These are phyloP conservation scores for Leptopilina myrica DNA, from an alignment of 2,888 invertebrate species.

Conservation along the genomic window DNA sequence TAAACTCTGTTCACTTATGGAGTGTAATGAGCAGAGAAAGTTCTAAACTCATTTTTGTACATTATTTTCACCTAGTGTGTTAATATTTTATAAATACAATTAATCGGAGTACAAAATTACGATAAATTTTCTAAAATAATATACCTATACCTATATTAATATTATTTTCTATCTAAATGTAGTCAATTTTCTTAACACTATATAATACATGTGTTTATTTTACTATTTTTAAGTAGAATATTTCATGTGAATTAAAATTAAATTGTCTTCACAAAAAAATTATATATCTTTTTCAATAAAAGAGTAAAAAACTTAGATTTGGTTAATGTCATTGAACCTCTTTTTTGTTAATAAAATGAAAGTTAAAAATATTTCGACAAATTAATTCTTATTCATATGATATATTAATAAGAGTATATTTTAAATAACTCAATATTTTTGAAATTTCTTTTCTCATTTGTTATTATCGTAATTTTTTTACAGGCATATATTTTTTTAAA, in stretches of 20 bases:
- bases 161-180: slow-evolving; percentile 35
- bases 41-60: background rate
- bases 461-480: slow-evolving; percentile 7
- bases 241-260: slow-evolving; percentile 23
- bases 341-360: background rate
- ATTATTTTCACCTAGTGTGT: slow-evolving; percentile 8
- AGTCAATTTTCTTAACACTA: slow-evolving; percentile 30
- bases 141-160: too few species aligned
- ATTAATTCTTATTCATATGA: slow-evolving; percentile 24
- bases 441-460: background rate
- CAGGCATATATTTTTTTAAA: background rate
- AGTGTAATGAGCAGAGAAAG: slow-evolving; percentile 6
- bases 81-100: slow-evolving; percentile 42
- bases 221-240: background rate
- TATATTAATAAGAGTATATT: slow-evolving; percentile 27
- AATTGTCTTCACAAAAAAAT: background rate
- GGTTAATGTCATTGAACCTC: too few species aligned
- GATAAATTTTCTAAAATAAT: slow-evolving; percentile 45
- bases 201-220: slow-evolving; percentile 25
- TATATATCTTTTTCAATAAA: background rate
- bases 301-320: too few species aligned
- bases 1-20: slow-evolving; percentile 10
- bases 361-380: background rate
- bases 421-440: slow-evolving; percentile 5
- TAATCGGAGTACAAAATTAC: slow-evolving; percentile 50